Percentiles rank a stretch among this genome's conserved stretches.
Evolutionary conservation across 2,888 invertebrate genomes (phyloP).

Genomic region (Agonopterix arenella): DNA sequence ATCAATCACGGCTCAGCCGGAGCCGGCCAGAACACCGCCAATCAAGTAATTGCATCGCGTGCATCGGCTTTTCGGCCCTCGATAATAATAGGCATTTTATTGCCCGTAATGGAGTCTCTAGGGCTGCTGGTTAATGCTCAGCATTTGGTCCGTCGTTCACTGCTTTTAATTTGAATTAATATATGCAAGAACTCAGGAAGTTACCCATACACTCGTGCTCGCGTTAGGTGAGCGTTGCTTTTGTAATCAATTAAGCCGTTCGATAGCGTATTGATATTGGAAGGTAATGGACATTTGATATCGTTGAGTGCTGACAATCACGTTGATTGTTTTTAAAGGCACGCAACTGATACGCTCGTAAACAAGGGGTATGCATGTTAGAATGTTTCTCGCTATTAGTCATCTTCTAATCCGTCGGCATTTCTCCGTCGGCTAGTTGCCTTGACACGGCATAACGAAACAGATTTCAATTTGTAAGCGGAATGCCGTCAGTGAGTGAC

Average conservation of each 20-base stretch:
- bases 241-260: conserved; percentile 62
- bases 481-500: conserved; percentile 54
- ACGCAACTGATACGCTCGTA: conserved; percentile 34
- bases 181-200: conserved; percentile 57
- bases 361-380: conserved; percentile 22
- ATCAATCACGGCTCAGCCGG: conserved; percentile 67
- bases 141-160: conserved; percentile 50
- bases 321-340: conserved; percentile 57
- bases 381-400: conserved; percentile 44
- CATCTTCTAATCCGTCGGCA: conserved; percentile 56
- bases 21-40: conserved; percentile 69
- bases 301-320: conserved; percentile 57
- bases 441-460: conserved; percentile 68
- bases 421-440: conserved; percentile 56
- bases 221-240: conserved; percentile 38
- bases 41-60: conserved; percentile 77
- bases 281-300: conserved; percentile 55
- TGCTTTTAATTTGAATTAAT: conserved; percentile 70
- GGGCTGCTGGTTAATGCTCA: conserved; percentile 64
- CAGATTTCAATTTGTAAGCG: conserved; percentile 65
- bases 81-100: conserved; percentile 77
- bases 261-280: conserved; percentile 46
- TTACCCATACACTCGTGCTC: conserved; percentile 15
- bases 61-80: conserved; percentile 75
- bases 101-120: conserved; percentile 75